phyloP scores from a whole-genome alignment of 2,888 invertebrate species.

The Campoplex capitator region DNA sequence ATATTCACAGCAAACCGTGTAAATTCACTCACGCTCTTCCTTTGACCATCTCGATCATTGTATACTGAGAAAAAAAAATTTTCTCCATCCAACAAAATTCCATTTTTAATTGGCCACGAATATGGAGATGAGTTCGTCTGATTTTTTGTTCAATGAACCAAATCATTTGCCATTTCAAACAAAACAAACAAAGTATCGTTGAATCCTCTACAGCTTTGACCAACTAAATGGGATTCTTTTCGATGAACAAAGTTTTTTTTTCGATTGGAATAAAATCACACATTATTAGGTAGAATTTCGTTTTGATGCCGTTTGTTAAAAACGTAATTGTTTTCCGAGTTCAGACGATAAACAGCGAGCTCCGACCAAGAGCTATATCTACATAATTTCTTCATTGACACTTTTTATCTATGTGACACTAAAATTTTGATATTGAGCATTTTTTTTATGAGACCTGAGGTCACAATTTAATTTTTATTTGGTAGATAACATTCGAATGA shows the following conservation, averaged over 20 bases:
- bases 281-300: background rate
- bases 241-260: too few species aligned
- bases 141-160: too few species aligned
- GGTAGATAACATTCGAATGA: background rate
- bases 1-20: background rate
- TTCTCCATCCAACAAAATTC: too few species aligned
- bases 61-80: too few species aligned
- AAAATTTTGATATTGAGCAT: background rate
- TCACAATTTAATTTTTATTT: background rate
- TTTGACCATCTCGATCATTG: background rate
- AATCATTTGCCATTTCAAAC: too few species aligned
- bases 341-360: too few species aligned
- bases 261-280: background rate
- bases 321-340: background rate
- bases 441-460: background rate
- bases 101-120: too few species aligned
- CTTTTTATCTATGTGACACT: background rate
- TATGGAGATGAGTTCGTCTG: too few species aligned
- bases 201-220: too few species aligned
- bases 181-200: too few species aligned
- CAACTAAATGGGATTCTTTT: too few species aligned
- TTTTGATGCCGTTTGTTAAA: background rate
- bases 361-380: background rate
- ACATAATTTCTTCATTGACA: background rate
- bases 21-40: background rate